Base-by-base conservation (phyloP, 2,888 invertebrate genomes). In the Aphrophora alni region DNA sequence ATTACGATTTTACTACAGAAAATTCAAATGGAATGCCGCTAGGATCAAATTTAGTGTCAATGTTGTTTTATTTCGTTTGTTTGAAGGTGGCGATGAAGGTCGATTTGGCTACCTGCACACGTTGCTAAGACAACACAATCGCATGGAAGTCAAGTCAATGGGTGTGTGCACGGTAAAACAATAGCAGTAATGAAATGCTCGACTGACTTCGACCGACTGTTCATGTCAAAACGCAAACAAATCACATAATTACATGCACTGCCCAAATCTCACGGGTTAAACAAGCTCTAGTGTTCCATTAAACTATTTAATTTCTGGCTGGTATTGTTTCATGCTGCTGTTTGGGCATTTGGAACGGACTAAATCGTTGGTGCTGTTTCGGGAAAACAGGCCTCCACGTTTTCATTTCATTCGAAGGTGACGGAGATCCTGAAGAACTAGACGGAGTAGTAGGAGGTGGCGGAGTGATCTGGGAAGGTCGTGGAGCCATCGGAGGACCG, bases 401-500 rank as follows among this genome's bases (percentile, higher is more conserved):
- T 85, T 89, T 87, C 82, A 89, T 84, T 80, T 89, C 89, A 70
- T 88, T 86, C 8, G 87, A 82, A 33, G 86, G 85, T 75, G 85
- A 84, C 71, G 92, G 91, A n/a, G 92, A 92, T 85, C 92, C 92
- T 87, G 90, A 90, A 87, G 90, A 90, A 85, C 92, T 90, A 17
- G 92, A 89, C 0, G 91, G 88, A 8, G 88, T 88, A 26, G 89
- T 87, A 68, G 88, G 87, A 51, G 88, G 89, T 38, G 89, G 90
- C 38, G 90, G 86, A 27, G 89, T 88, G 77, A 88, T 86, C 83
- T 89, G 88, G 10, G 88, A 88, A 77, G 89, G 85, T 73, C 86
- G 87, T 24, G 87, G 86, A 68, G 87, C 86, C 71, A 88, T 88
- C 68, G 85, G 81, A 25, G 77, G 77, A 75, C 82, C 79, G 25